Evolutionary conservation across 2,888 invertebrate genomes (phyloP).

Genomic region (Himalopsyche tibetana): DNA sequence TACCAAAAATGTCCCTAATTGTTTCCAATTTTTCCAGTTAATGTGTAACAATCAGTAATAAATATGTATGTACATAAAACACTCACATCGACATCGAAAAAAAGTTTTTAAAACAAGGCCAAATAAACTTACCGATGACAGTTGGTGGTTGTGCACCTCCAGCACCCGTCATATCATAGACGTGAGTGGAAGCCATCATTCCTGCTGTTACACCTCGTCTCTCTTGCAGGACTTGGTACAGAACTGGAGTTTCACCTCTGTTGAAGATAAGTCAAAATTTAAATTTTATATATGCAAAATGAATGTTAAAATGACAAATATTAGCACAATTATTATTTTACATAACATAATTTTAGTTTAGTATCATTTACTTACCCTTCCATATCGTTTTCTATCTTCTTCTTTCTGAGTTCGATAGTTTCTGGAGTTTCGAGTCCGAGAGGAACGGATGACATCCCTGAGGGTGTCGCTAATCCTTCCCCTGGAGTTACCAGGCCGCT

Average conservation of each 20-base stretch:
- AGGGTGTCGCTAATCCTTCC: constrained; percentile 95
- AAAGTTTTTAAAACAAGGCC: neutral
- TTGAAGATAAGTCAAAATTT: too few species aligned
- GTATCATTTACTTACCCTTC: constrained; percentile 83
- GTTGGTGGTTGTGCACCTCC: constrained; percentile 78
- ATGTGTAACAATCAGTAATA: too few species aligned
- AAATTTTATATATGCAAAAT: too few species aligned
- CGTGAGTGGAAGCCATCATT: constrained; percentile 99
- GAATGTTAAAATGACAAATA: too few species aligned
- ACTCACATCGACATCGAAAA: too few species aligned
- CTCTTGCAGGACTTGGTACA: constrained; percentile 97
- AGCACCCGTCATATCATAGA: constrained; percentile 93
- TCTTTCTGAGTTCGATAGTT: constrained; percentile 97
- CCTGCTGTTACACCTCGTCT: constrained; percentile 93
- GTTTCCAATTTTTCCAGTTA: too few species aligned
- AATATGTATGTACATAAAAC: too few species aligned
- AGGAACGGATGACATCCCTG: constrained; percentile 92
- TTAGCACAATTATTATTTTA: too few species aligned
- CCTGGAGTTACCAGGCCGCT: constrained; percentile 95
- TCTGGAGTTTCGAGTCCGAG: constrained; percentile 99
- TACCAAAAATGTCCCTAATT: too few species aligned
- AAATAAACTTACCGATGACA: constrained; percentile 68
- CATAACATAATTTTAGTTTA: too few species aligned
- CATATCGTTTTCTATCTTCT: constrained; percentile 96
- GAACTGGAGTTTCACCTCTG: constrained; percentile 93